Percentiles rank a stretch among this genome's conserved stretches.
Conservation (phyloP, 2,797 vertebrate genomes). For the Botia almorhae region DNA sequence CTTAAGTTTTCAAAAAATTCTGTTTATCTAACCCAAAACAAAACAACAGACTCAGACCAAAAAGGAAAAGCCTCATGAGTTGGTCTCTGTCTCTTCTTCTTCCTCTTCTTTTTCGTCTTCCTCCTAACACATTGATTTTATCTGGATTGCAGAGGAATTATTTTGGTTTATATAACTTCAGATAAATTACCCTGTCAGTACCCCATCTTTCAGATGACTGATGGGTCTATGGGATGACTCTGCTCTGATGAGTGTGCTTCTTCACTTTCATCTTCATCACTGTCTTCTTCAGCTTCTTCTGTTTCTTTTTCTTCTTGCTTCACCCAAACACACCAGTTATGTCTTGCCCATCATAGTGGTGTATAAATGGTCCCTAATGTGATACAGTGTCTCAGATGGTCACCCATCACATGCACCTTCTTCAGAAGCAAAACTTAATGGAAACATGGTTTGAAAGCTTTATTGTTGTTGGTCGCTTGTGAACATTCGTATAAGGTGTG, state of each 20-base stretch:
- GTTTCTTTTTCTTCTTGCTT: neutral
- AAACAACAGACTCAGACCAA: slow-evolving; percentile 6
- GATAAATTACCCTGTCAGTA: no score
- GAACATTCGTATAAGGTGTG: slow-evolving; percentile 2
- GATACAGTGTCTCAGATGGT: neutral
- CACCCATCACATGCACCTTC: neutral
- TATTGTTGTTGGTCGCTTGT: slow-evolving; percentile 31
- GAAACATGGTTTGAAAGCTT: slow-evolving; percentile 34
- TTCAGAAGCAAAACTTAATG: neutral
- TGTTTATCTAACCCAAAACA: slow-evolving; percentile 24
- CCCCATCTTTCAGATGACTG: no score
- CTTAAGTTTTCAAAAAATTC: neutral
- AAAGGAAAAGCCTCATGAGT: neutral
- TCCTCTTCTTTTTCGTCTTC: no score
- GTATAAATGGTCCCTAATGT: slow-evolving; percentile 4
- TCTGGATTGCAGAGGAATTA: no score
- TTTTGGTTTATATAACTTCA: no score
- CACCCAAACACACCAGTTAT: neutral
- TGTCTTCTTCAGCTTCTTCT: neutral
- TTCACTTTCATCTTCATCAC: neutral
- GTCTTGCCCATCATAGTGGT: neutral
- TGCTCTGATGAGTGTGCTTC: neutral
- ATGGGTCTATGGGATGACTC: neutral
- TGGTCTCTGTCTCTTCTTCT: no score
- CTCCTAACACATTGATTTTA: no score